These are phyloP conservation scores for Drosophila quasianomalipes DNA, from an alignment of 2,888 invertebrate genomes.

Conservation along the genomic window DNA sequence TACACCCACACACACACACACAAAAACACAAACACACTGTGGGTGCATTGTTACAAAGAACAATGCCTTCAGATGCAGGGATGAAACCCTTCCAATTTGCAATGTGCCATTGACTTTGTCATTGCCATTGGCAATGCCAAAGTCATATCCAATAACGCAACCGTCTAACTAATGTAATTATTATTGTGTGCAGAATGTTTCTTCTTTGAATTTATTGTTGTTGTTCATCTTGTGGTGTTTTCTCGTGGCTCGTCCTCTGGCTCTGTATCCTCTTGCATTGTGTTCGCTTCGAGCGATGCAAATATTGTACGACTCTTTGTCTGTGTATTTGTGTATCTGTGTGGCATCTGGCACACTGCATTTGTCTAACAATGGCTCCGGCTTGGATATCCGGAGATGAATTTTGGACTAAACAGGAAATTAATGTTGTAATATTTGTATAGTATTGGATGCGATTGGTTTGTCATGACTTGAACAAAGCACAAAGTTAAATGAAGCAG, in stretches of 20 bases:
- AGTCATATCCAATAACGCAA: constrained; percentile 16
- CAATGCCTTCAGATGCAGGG: constrained; percentile 4
- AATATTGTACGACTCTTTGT: background rate
- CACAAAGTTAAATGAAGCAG: background rate
- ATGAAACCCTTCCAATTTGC: constrained; percentile 1
- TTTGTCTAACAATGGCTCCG: background rate
- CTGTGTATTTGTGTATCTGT: background rate
- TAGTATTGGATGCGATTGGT: background rate
- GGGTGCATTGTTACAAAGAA: constrained; percentile 1
- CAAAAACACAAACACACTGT: background rate
- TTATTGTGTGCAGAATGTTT: constrained; percentile 12
- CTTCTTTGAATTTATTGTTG: constrained; percentile 5
- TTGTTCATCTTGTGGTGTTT: background rate
- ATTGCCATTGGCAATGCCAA: constrained; percentile 18
- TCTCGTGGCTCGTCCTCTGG: background rate
- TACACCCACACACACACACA: background rate
- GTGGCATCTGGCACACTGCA: background rate
- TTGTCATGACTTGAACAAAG: background rate
- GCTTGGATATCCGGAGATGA: constrained; percentile 1
- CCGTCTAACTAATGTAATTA: constrained; percentile 40
- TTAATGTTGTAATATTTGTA: background rate
- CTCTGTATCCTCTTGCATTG: background rate
- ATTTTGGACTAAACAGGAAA: constrained; percentile 1
- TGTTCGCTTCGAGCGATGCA: background rate
- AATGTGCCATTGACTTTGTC: background rate